A percentile compares a stretch with the other conserved stretches of the same genome.
phyloP scores from a whole-genome alignment of 2,113 vertebrate species.

The Furnarius figulus region DNA sequence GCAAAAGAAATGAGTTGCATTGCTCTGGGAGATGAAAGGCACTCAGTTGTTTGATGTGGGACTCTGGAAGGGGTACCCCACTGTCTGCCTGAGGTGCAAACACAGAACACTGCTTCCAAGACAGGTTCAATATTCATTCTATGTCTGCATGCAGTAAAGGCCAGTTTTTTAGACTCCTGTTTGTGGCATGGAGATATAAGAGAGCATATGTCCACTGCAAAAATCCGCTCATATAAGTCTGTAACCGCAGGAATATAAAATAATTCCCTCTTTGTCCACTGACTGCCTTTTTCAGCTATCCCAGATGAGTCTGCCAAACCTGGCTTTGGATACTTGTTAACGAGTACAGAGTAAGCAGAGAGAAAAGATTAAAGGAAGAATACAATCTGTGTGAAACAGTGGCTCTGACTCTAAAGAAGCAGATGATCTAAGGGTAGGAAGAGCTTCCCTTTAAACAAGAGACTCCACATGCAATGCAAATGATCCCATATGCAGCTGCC shows the following conservation, averaged over 20 bases:
- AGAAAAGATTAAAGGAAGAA: slow-evolving; percentile 79
- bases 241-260: slow-evolving; percentile 59
- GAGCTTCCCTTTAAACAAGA: slow-evolving; percentile 76
- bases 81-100: slow-evolving; percentile 19
- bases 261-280: slow-evolving; percentile 76
- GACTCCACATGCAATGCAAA: slow-evolving; percentile 79
- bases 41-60: background rate
- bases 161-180: background rate
- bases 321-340: slow-evolving; percentile 77
- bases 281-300: slow-evolving; percentile 68
- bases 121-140: background rate
- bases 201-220: slow-evolving; percentile 30
- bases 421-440: slow-evolving; percentile 82
- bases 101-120: background rate
- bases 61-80: background rate
- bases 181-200: background rate
- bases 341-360: slow-evolving; percentile 54
- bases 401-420: slow-evolving; percentile 76
- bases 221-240: slow-evolving; percentile 44
- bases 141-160: background rate
- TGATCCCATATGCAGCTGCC: slow-evolving; percentile 80
- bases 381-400: slow-evolving; percentile 75
- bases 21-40: slow-evolving; percentile 52
- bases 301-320: slow-evolving; percentile 69
- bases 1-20: slow-evolving; percentile 26